Conservation (phyloP, 2,113 vertebrate species). For the Suncus etruscus region DNA sequence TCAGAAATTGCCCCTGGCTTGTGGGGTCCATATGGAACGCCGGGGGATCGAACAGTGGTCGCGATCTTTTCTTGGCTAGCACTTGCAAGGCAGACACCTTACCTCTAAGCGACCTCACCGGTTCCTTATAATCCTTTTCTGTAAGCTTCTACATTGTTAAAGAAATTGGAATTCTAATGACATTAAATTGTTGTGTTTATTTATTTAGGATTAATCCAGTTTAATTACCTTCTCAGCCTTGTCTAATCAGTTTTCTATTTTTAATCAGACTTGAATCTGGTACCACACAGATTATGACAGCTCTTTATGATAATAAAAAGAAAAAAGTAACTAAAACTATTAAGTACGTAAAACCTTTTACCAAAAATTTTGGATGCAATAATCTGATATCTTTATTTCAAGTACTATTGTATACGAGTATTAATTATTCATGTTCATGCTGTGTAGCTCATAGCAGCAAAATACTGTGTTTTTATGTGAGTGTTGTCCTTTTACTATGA, state of each 20-base stretch:
- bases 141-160: constrained; percentile 36
- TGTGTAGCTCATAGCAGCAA: background rate
- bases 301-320: constrained; percentile 1
- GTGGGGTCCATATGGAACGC: too few relatives aligned
- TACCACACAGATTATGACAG: constrained; percentile 62
- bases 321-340: constrained; percentile 7
- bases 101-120: too few relatives aligned
- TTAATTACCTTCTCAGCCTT: constrained; percentile 73
- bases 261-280: constrained; percentile 72
- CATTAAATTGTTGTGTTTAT: constrained; percentile 69
- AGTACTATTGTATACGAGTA: background rate
- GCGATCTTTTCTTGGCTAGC: too few relatives aligned
- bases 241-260: constrained; percentile 75
- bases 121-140: constrained; percentile 49
- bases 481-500: background rate
- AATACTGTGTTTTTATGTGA: background rate
- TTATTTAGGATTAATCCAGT: constrained; percentile 75
- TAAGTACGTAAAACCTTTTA: background rate
- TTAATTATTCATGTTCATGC: background rate
- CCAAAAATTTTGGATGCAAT: background rate
- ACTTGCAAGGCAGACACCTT: too few relatives aligned
- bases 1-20: too few relatives aligned
- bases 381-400: constrained; percentile 45
- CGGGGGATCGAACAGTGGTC: too few relatives aligned
- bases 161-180: constrained; percentile 46